Percentiles rank a stretch among this genome's conserved stretches.
Conservation (phyloP, 1,140 invertebrate species). For the Phymorhynchus buccinoides region DNA sequence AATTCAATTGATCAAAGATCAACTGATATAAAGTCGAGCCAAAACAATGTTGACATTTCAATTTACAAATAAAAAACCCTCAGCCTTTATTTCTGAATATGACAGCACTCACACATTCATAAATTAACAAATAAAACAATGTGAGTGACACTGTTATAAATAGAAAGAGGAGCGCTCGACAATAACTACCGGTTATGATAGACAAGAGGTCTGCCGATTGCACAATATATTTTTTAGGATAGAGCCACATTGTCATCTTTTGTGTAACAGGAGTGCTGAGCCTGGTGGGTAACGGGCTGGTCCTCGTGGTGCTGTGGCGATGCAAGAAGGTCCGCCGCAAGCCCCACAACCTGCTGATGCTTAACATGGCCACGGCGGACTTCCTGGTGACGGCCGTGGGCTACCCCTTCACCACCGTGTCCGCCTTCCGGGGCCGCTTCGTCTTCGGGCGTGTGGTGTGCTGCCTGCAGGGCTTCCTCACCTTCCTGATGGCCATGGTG, state of each 20-base stretch:
- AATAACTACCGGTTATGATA: neutral
- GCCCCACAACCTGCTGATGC: conserved; percentile 42
- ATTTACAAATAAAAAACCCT: no score
- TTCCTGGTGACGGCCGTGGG: conserved; percentile 56
- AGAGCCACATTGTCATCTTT: no score
- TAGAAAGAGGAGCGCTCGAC: neutral
- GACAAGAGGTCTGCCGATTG: neutral
- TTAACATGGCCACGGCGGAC: conserved; percentile 58
- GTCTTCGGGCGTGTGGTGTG: conserved; percentile 57
- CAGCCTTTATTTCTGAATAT: no score
- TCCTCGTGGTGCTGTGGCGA: conserved; percentile 21
- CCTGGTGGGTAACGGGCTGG: conserved; percentile 32
- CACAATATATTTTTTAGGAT: neutral
- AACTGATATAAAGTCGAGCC: no score
- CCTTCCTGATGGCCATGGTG: conserved; percentile 39
- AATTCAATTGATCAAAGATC: no score
- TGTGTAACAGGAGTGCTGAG: conserved; percentile 33
- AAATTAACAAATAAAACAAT: no score
- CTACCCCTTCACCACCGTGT: conserved; percentile 58
- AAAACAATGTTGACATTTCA: no score
- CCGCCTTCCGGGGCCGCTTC: conserved; percentile 58
- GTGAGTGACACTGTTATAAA: no score
- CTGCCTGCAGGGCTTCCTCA: conserved; percentile 43
- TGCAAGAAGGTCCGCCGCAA: conserved; percentile 14
- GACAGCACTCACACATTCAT: no score